A percentile compares a stretch with the other conserved stretches of the same genome.
phyloP scores from a whole-genome alignment of 2,113 vertebrate genomes.

The Cheirogaleus medius region DNA sequence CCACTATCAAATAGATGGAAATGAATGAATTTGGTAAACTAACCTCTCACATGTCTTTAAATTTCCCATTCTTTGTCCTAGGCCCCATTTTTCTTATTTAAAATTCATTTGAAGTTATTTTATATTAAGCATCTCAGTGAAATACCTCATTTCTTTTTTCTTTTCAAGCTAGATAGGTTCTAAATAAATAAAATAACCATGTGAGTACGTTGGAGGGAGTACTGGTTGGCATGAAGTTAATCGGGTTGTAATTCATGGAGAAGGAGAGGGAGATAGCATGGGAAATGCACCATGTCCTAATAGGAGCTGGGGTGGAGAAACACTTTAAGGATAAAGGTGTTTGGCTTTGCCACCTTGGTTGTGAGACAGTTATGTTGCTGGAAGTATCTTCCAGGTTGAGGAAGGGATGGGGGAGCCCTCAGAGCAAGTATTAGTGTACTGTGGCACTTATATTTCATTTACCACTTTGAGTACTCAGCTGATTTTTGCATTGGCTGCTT shows the following conservation, averaged over 20 bases:
- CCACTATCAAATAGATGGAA: background rate
- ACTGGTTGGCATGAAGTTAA: background rate
- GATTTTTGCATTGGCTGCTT: background rate
- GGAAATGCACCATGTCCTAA: background rate
- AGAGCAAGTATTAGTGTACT: background rate
- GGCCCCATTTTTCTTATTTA: background rate
- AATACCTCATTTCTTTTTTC: background rate
- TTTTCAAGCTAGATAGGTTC: background rate
- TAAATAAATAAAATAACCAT: background rate
- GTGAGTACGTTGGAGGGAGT: background rate
- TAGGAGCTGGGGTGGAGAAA: background rate
- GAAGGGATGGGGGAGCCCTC: background rate
- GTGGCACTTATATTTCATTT: background rate
- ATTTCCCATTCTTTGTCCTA: background rate
- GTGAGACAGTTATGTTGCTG: background rate
- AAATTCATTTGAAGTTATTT: background rate
- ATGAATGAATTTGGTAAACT: background rate
- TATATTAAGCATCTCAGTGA: background rate
- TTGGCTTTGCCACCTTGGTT: background rate
- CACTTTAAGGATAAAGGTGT: background rate
- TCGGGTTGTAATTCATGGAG: background rate
- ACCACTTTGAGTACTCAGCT: background rate
- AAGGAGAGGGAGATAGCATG: background rate
- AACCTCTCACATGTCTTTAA: background rate
- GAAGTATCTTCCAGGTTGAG: background rate